A percentile compares a stretch with the other conserved stretches of the same genome.
Evolutionary conservation across 2,888 invertebrate species (phyloP).

Genomic region (Sialis lutaria): DNA sequence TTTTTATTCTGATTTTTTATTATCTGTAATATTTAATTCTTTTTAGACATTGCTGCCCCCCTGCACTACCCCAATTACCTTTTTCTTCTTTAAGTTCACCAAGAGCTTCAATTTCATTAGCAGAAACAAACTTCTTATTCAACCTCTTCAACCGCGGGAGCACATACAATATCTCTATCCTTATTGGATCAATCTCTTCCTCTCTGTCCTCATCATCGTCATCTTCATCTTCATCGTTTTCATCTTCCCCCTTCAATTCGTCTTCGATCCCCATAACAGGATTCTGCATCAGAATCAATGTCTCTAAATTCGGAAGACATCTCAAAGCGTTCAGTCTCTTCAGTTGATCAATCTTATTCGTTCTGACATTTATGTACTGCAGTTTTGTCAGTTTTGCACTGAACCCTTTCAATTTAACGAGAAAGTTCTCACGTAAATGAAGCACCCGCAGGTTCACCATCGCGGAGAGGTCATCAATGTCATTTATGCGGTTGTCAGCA

Average conservation of each 20-base stretch:
- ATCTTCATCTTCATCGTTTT: slow-evolving; percentile 11
- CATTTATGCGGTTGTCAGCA: slow-evolving; percentile 51
- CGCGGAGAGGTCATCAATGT: slow-evolving; percentile 38
- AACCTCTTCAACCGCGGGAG: slow-evolving; percentile 34
- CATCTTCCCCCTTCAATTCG: slow-evolving; percentile 9
- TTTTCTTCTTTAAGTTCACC: slow-evolving; percentile 14
- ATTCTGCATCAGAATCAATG: slow-evolving; percentile 33
- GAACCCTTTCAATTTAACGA: slow-evolving; percentile 35
- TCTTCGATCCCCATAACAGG: slow-evolving; percentile 22
- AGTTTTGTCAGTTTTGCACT: slow-evolving; percentile 25
- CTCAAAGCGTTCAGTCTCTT: slow-evolving; percentile 34
- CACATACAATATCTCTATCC: slow-evolving; percentile 30
- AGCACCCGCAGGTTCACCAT: slow-evolving; percentile 44
- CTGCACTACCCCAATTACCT: not conserved
- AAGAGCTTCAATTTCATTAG: slow-evolving; percentile 30
- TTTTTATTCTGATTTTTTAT: not conserved
- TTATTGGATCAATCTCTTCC: slow-evolving; percentile 13
- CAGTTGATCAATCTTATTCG: slow-evolving; percentile 31
- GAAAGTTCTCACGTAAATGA: slow-evolving; percentile 53
- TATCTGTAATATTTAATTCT: not conserved
- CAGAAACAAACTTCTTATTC: slow-evolving; percentile 31
- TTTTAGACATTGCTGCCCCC: not conserved
- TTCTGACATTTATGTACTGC: slow-evolving; percentile 36
- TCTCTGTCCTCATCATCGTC: slow-evolving; percentile 12
- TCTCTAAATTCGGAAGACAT: slow-evolving; percentile 29